Base-by-base conservation (phyloP, 2,888 invertebrate species). In the Melanargia galathea region DNA sequence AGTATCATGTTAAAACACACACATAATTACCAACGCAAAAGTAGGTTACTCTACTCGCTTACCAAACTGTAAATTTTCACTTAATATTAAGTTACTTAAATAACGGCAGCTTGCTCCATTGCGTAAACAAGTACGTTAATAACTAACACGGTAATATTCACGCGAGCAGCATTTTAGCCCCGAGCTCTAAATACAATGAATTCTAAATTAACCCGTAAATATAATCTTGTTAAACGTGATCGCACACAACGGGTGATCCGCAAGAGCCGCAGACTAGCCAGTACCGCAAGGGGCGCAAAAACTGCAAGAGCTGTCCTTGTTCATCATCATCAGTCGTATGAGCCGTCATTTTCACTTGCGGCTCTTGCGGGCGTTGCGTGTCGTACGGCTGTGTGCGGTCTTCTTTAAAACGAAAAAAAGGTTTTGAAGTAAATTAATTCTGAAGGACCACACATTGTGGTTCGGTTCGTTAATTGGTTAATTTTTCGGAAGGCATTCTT, bases 341-440 rank as follows among this genome's bases (percentile, higher is more conserved):
- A n/a, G n/a, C n/a, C n/a, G n/a, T n/a, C n/a, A n/a, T n/a, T n/a
- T n/a, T n/a, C n/a, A n/a, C n/a, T n/a, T n/a, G n/a, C n/a, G n/a
- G n/a, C n/a, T n/a, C n/a, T n/a, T n/a, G n/a, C n/a, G n/a, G n/a
- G n/a, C n/a, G n/a, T n/a, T n/a, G n/a, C n/a, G n/a, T n/a, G n/a
- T n/a, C n/a, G n/a, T n/a, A n/a, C 11, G 11, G 11, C 11, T 2
- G 7, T 40, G 16, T 40, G 16, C 7, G 16, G 80, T 80, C 73
- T 79, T 79, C 77, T 79, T 82, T 78, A 79, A 82, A 82, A 74
- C 75, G 78, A 83, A 81, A 81, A 82, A 79, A 81, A n/a, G n/a
- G n/a, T 75, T 58, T 71, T 72, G 71, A 70, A 51, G 74, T 71
- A 75, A 81, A 83, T 84, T 80, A 81, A 83, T 82, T 81, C 78